Conservation (phyloP, 2,888 invertebrate species). For the Thyatira batis region DNA sequence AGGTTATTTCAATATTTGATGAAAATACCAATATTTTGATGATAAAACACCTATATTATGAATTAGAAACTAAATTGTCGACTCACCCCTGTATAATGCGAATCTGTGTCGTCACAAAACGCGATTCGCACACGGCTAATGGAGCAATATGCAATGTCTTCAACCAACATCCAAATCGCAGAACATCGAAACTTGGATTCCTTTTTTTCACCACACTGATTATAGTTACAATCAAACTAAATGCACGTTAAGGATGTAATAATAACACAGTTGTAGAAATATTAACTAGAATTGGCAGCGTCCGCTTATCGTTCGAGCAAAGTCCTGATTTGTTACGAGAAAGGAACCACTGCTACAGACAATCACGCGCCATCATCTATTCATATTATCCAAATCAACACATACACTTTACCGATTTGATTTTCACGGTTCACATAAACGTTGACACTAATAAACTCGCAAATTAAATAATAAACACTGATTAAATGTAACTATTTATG, state of each 20-base stretch:
- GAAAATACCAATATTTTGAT: conserved; percentile 33
- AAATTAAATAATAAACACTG: conserved; percentile 32
- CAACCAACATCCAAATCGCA: conserved; percentile 39
- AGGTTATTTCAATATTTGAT: conserved; percentile 66
- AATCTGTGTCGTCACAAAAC: conserved; percentile 41
- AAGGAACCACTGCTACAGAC: conserved; percentile 55
- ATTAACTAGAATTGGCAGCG: conserved; percentile 53
- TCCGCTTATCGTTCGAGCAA: conserved; percentile 54
- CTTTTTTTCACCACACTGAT: conserved; percentile 54
- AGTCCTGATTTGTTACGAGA: conserved; percentile 70
- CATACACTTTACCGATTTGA: conserved; percentile 23
- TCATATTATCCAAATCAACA: conserved; percentile 31
- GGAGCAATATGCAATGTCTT: conserved; percentile 47
- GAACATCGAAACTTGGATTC: conserved; percentile 70
- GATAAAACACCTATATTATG: conserved; percentile 35
- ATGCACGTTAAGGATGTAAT: conserved; percentile 34
- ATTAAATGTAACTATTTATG: conserved; percentile 30
- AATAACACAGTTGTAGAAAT: conserved; percentile 48
- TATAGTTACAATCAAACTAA: conserved; percentile 28
- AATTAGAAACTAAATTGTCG: conserved; percentile 45
- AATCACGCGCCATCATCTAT: conserved; percentile 74
- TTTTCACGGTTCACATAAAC: conserved; percentile 21
- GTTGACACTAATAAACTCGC: conserved; percentile 31
- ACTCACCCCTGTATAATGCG: conserved; percentile 45
- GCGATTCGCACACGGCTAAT: conserved; percentile 52